Conservation (phyloP, 2,888 invertebrate species). For the Drosophila yooni region DNA sequence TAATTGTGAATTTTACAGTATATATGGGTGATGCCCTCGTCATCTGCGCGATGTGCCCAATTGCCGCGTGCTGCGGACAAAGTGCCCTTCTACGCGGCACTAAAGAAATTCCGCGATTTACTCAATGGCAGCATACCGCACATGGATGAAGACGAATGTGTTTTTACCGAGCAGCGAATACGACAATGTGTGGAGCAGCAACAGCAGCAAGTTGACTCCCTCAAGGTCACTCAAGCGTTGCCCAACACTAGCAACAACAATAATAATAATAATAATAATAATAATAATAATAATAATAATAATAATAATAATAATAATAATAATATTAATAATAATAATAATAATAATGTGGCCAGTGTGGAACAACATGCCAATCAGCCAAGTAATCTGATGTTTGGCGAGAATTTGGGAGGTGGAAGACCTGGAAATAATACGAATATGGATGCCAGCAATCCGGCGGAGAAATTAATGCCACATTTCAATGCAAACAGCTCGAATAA, state of each 20-base stretch:
- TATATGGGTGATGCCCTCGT: conserved; percentile 99
- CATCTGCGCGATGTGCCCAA: conserved; percentile 98
- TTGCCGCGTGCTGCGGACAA: conserved; percentile 98
- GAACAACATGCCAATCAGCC: conserved; percentile 30
- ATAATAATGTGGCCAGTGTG: not conserved
- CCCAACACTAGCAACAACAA: not conserved
- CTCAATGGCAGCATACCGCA: conserved; percentile 94
- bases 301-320: not conserved
- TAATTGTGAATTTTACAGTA: conserved; percentile 87
- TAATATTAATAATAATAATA: not conserved
- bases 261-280: not conserved
- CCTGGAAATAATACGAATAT: conserved; percentile 12
- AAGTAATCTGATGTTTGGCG: conserved; percentile 32
- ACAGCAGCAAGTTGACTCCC: conserved; percentile 23
- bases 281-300: not conserved
- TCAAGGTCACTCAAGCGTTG: not conserved
- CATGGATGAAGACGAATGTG: conserved; percentile 94
- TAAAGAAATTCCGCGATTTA: conserved; percentile 98
- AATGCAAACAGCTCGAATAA: conserved; percentile 24
- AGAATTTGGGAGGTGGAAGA: conserved; percentile 14
- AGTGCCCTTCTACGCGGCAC: conserved; percentile 97
- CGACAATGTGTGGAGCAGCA: conserved; percentile 88
- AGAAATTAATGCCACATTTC: conserved; percentile 42
- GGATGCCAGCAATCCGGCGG: conserved; percentile 29
- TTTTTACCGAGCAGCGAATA: conserved; percentile 91